A percentile compares a stretch with the other conserved stretches of the same genome.
phyloP scores from a whole-genome alignment of 2,113 vertebrate species.

The Excalfactoria chinensis region DNA sequence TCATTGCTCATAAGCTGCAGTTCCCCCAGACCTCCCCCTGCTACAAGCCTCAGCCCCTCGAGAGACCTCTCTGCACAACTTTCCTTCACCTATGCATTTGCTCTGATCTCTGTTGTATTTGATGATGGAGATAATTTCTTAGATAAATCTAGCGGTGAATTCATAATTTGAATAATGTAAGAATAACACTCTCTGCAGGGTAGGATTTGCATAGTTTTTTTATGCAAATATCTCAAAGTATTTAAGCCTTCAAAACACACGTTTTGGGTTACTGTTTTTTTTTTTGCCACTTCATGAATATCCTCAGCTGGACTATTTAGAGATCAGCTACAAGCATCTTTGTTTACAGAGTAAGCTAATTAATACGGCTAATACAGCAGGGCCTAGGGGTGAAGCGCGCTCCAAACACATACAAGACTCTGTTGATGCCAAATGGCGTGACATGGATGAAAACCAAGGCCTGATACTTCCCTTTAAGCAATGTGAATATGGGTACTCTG shows the following conservation, averaged over 20 bases:
- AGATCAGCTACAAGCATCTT: conserved; percentile 1
- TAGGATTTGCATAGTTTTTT: conserved; percentile 4
- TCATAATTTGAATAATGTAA: not conserved
- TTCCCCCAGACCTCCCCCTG: not conserved
- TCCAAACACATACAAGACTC: not conserved
- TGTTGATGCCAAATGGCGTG: not conserved
- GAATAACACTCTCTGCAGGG: not conserved
- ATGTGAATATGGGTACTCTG: not conserved
- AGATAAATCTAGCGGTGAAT: not conserved
- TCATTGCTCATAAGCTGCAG: not conserved
- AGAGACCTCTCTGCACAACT: not conserved
- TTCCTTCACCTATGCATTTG: not conserved
- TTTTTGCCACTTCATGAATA: conserved; percentile 9
- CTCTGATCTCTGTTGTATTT: not conserved
- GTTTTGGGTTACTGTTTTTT: not conserved
- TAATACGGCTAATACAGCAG: not conserved
- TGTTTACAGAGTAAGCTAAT: conserved; percentile 45
- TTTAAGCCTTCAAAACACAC: conserved; percentile 30
- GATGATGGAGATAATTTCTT: not conserved
- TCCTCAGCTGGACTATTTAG: conserved; percentile 3
- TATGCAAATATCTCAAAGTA: conserved; percentile 15
- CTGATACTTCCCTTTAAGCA: not conserved
- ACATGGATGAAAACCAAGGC: not conserved
- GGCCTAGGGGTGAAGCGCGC: not conserved
- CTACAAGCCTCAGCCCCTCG: not conserved